Base-by-base conservation (phyloP, 1,140 invertebrate genomes). In the Tachypleus tridentatus region DNA sequence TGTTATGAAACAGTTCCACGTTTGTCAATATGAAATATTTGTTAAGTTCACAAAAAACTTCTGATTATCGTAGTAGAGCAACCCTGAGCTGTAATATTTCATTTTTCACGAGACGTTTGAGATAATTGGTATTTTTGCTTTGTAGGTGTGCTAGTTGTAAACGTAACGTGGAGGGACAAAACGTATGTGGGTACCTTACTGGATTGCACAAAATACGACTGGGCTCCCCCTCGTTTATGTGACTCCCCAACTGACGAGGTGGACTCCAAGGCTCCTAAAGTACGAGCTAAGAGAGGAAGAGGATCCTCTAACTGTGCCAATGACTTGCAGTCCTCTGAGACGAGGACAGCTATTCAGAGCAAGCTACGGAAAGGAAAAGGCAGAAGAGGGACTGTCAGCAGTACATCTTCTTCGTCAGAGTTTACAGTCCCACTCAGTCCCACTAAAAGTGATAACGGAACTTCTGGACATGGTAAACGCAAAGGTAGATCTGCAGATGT, bases 101-200 rank as follows among this genome's bases (percentile, higher is more conserved):
- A 29, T 29, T 29, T 29, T 29, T 29, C 29, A 29, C 29, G 29
- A 29, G 29, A 29, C 29, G 29, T 29, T 29, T 29, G 29, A 29
- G 29, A 29, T 29, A 29, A 29, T 29, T 29, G 29, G 29, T 29
- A 29, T 29, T 29, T 29, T 29, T 29, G 29, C 29, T 2, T 29
- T 29, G 53, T 81, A 96, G 92, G 93, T 76, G 90, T 98, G 6
- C 81, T 98, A 71, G 94, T 98, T 6, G 93, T 98, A n/a, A 98
- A 98, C 79, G 93, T 98, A 48, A 98, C 94, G 64, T 98, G 96
- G 96, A 82, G 95, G 76, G 95, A 94, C 65, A 98, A 98, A 78
- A 98, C 94, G 6, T 98, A 97, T 77, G 93, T 98, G 49, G 96
- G 96, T 48, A 97, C 95, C 10, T 78, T 98, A 64, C 78, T 98